Evolutionary conservation across 1,140 invertebrate species (phyloP).

Genomic region (Temnothorax longispinosus): DNA sequence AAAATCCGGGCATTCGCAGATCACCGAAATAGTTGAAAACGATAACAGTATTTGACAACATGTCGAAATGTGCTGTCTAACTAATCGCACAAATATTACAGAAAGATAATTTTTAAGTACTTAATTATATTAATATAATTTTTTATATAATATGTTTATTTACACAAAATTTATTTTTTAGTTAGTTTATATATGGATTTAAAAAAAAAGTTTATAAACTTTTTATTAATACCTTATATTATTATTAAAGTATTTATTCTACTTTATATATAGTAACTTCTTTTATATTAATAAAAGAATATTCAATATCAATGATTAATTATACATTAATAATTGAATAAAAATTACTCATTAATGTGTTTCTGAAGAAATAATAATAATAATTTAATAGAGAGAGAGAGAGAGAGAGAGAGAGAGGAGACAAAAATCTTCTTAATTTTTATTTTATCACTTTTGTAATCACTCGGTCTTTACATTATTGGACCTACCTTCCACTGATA

Average conservation of each 20-base stretch:
- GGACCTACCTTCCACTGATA: not conserved
- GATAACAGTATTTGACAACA: constrained; percentile 7
- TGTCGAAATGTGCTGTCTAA: not conserved
- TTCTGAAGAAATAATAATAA: not conserved
- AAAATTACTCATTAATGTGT: constrained; percentile 17
- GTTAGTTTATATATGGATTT: not conserved
- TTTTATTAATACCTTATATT: not conserved
- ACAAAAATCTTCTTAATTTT: not conserved
- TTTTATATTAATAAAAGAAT: not conserved
- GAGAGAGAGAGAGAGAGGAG: not conserved
- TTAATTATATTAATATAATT: constrained; percentile 6
- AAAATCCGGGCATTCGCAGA: constrained; percentile 14
- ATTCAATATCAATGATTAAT: not conserved
- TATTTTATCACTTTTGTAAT: not conserved
- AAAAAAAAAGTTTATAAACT: not conserved
- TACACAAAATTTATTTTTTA: not conserved
- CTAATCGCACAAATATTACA: not conserved
- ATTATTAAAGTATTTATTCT: no score
- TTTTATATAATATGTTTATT: not conserved
- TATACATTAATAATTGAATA: not conserved
- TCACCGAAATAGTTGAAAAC: constrained; percentile 24
- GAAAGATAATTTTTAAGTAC: not conserved
- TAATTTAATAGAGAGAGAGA: no score
- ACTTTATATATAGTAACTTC: no score
- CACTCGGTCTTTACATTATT: not conserved